A percentile compares a stretch with the other conserved stretches of the same genome.
phyloP scores from a whole-genome alignment of 2,113 vertebrate genomes.

The Galbula dea region DNA sequence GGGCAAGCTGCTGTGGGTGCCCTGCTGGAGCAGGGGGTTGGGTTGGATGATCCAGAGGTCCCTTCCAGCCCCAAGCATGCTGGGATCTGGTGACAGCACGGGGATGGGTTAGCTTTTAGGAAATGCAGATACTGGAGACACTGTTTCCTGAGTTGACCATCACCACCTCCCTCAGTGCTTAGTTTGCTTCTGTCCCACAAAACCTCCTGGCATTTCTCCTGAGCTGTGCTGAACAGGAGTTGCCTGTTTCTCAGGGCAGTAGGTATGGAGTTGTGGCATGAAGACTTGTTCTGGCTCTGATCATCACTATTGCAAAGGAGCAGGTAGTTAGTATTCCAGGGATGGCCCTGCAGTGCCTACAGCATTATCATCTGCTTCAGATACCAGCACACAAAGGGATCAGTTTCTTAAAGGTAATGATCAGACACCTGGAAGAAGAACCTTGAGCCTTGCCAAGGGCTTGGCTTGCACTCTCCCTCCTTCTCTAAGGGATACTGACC shows the following conservation, averaged over 20 bases:
- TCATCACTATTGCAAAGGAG: background rate
- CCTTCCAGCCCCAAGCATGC: too few species aligned
- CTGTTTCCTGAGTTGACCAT: background rate
- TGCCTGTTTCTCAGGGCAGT: background rate
- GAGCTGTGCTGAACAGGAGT: background rate
- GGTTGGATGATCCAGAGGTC: too few species aligned
- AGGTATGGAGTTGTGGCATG: fast-evolving
- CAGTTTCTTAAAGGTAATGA: background rate
- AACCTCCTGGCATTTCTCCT: background rate
- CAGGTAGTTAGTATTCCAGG: background rate
- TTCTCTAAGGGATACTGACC: background rate
- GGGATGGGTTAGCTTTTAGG: background rate
- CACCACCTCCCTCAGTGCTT: background rate
- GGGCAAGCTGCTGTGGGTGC: too few species aligned
- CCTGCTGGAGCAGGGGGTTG: too few species aligned
- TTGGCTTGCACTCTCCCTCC: background rate
- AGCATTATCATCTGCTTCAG: background rate
- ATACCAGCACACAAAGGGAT: background rate
- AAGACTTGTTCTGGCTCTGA: background rate
- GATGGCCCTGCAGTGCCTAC: background rate
- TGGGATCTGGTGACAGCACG: too few species aligned
- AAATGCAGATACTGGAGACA: background rate
- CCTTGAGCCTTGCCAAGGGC: background rate
- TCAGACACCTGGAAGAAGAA: background rate
- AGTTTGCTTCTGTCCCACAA: background rate